Percentiles rank a stretch among this genome's conserved stretches.
Evolutionary conservation across 2,888 invertebrate genomes (phyloP).

Genomic region (Scaptomyza reducta): DNA sequence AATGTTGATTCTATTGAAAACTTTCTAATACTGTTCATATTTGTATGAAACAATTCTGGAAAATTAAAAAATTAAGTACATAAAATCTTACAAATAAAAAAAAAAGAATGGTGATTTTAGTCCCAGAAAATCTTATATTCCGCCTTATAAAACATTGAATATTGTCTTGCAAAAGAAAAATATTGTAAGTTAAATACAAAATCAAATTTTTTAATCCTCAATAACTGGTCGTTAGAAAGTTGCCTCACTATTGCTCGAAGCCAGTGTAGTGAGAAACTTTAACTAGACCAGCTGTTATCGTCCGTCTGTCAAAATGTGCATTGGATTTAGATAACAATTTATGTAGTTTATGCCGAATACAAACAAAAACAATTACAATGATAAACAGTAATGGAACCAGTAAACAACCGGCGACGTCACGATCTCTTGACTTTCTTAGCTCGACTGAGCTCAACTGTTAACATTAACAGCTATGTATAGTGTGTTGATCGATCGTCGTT

Average conservation of each 20-base stretch:
- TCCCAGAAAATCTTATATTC: too few relatives aligned
- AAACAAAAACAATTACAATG: constrained; percentile 24
- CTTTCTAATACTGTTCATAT: background rate
- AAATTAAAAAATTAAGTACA: too few relatives aligned
- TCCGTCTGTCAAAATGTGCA: constrained; percentile 23
- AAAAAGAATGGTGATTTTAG: too few relatives aligned
- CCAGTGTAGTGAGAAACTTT: constrained; percentile 31
- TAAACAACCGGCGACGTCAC: background rate
- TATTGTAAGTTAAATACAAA: background rate
- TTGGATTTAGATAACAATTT: constrained; percentile 36
- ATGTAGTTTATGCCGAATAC: constrained; percentile 1
- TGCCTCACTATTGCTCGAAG: constrained; percentile 13
- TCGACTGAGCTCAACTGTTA: constrained; percentile 3
- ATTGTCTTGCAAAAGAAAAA: too few relatives aligned
- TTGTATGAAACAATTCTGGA: too few relatives aligned
- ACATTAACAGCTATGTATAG: background rate
- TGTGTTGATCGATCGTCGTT: constrained; percentile 1
- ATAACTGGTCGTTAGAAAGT: background rate
- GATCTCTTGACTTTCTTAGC: background rate
- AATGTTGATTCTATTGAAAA: background rate
- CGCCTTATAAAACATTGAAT: too few relatives aligned
- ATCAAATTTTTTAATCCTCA: background rate
- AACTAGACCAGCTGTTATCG: constrained; percentile 54
- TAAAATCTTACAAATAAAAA: too few relatives aligned
- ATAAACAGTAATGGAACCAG: constrained; percentile 1